Base-by-base conservation (phyloP, 2,888 invertebrate genomes). In the Caenorhabditis virilis region DNA sequence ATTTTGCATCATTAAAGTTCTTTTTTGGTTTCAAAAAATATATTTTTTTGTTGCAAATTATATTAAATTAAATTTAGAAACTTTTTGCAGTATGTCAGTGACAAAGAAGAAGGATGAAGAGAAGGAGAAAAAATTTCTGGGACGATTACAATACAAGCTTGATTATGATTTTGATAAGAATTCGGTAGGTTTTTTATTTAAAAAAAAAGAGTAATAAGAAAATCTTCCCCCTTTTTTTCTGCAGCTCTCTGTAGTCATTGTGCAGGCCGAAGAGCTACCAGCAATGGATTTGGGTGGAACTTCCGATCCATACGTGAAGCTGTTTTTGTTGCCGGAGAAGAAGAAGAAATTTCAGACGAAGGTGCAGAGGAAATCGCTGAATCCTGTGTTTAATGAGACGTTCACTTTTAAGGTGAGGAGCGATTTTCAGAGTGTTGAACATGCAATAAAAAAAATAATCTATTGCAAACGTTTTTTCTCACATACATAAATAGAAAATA, bases 291-390 rank as follows among this genome's bases (percentile, higher is more conserved):
- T 98, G 92, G 95, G 95, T 20, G 97, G 98, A 26, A 97, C 97
- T 15, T 95, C 95, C 36, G 76, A 98, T 88, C 98, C 98, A 22
- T 98, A 98, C 84, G 97, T 98, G 57, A 98, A 98, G 87, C 83
- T 87, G 52, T 98, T 95, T 86, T 88, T 98, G 68, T 88, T 98
- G 69, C 98, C 98, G 2, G 98, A 98, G 85, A 98, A 98, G 87
- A 98, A 98, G 88, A 98, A 98, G 88, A 98, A 98, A 86, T 95
- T 94, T 85, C 95, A 97, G 86, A 98, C 98, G 9, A 98, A 98
- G 88, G 75, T 81, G 7, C 80, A 81, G 86, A 89, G 97, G 81
- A 98, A 98, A 87, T 98, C 97, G 41, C 87, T 98, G 69, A 97
- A 89, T 87, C 97, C 98, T 1, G 91, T 95, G 72, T 98, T 98